Conservation (phyloP, 1,140 invertebrate species). For the Argopecten irradians region DNA sequence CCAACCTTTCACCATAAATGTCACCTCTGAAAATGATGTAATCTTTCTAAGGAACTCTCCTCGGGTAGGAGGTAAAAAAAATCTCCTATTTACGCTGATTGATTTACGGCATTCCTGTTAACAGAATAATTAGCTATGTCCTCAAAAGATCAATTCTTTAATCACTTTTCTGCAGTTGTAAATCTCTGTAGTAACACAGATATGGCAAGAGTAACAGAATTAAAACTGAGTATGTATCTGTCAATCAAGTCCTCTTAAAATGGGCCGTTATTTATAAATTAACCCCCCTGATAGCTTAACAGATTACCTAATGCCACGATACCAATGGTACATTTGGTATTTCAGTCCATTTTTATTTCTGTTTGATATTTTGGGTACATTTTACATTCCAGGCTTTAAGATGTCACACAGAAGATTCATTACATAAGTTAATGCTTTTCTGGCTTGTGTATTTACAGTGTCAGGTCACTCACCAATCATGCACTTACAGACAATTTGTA, state of each 20-base stretch:
- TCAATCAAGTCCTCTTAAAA: background rate
- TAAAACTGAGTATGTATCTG: background rate
- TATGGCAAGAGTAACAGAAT: background rate
- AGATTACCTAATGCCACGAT: background rate
- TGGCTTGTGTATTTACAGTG: too few relatives aligned
- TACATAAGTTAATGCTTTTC: too few relatives aligned
- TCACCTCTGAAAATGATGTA: background rate
- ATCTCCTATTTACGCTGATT: background rate
- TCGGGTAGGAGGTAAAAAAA: conserved; percentile 8
- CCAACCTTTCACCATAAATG: conserved; percentile 14
- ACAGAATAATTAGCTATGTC: background rate
- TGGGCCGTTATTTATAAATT: background rate
- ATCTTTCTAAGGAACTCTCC: background rate
- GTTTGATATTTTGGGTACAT: too few relatives aligned
- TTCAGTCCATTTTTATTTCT: too few relatives aligned
- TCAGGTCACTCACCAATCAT: too few relatives aligned
- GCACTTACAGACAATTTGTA: too few relatives aligned
- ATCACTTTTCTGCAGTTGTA: background rate
- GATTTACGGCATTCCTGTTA: background rate
- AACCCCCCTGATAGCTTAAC: background rate
- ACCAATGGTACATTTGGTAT: background rate
- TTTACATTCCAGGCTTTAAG: too few relatives aligned
- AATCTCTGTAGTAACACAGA: background rate
- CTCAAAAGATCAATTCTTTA: background rate
- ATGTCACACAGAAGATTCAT: too few relatives aligned